Evolutionary conservation across 2,113 vertebrate species (phyloP).

Genomic region (Saccopteryx leptura): DNA sequence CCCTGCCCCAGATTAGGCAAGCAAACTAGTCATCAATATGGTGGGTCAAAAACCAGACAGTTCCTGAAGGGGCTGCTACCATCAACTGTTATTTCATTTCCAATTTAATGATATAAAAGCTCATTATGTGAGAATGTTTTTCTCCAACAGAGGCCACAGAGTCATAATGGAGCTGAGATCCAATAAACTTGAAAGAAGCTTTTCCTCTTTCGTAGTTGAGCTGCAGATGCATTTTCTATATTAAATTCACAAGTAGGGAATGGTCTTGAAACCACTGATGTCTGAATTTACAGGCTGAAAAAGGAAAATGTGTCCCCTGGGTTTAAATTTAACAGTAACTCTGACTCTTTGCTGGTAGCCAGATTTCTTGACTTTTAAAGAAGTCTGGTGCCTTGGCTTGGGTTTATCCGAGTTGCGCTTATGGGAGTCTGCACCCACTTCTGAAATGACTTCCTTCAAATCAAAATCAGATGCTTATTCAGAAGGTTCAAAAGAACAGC

Average conservation of each 20-base stretch:
- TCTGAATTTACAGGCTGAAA: conserved; percentile 64
- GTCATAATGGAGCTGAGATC: conserved; percentile 62
- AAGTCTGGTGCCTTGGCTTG: conserved; percentile 47
- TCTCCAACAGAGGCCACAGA: conserved; percentile 43
- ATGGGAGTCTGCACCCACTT: not conserved
- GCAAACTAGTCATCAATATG: not conserved
- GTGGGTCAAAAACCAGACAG: conserved; percentile 47
- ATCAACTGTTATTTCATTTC: conserved; percentile 62
- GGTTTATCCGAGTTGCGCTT: not conserved
- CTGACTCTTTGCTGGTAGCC: not conserved
- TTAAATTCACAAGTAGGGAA: conserved; percentile 73
- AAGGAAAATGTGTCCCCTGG: not conserved
- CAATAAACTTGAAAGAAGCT: conserved; percentile 53
- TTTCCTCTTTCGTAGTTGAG: conserved; percentile 43
- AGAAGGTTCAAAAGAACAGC: conserved; percentile 67
- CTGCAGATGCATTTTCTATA: conserved; percentile 79
- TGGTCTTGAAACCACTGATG: conserved; percentile 66
- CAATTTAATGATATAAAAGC: conserved; percentile 54
- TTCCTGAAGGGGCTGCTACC: not conserved
- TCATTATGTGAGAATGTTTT: conserved; percentile 65
- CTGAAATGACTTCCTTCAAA: conserved; percentile 60
- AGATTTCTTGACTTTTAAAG: conserved; percentile 35
- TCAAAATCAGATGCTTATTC: conserved; percentile 77
- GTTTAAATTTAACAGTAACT: not conserved
- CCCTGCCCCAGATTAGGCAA: not conserved